phyloP scores from a whole-genome alignment of 2,888 invertebrate species.

The Plagodis pulveraria region DNA sequence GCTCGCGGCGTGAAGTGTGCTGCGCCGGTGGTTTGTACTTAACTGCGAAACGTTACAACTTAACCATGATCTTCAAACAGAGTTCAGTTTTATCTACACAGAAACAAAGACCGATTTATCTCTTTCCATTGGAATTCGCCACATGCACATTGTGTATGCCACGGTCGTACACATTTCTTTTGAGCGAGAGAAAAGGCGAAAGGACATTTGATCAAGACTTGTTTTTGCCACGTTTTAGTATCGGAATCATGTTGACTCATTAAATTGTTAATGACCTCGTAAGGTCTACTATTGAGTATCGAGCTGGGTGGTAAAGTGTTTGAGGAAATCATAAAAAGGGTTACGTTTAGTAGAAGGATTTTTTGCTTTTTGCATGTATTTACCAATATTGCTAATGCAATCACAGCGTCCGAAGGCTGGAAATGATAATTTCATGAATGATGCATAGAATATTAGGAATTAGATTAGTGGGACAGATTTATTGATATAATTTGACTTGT shows the following conservation, averaged over 20 bases:
- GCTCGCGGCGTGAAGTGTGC: constrained; percentile 56
- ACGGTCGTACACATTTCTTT: constrained; percentile 71
- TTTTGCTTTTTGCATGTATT: too few species aligned
- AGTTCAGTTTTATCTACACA: constrained; percentile 21
- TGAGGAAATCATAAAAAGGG: neutral
- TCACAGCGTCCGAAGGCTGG: too few species aligned
- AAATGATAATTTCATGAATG: neutral
- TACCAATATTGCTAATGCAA: too few species aligned
- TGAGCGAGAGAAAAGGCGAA: constrained; percentile 76
- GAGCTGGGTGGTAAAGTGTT: constrained; percentile 19
- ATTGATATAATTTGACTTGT: neutral
- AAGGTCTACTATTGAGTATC: constrained; percentile 13
- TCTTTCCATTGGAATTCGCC: constrained; percentile 46
- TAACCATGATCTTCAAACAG: constrained; percentile 18
- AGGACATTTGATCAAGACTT: constrained; percentile 63
- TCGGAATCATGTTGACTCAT: constrained; percentile 27
- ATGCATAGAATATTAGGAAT: neutral
- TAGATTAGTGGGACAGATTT: constrained; percentile 1
- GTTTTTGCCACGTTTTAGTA: constrained; percentile 47
- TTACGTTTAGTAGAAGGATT: neutral
- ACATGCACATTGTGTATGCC: constrained; percentile 71
- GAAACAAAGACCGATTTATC: constrained; percentile 32
- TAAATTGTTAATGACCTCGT: constrained; percentile 29
- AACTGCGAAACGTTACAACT: constrained; percentile 47
- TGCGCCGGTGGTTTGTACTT: constrained; percentile 53